Conservation (phyloP, 2,797 vertebrate genomes). For the Ctenopoma multispine region DNA sequence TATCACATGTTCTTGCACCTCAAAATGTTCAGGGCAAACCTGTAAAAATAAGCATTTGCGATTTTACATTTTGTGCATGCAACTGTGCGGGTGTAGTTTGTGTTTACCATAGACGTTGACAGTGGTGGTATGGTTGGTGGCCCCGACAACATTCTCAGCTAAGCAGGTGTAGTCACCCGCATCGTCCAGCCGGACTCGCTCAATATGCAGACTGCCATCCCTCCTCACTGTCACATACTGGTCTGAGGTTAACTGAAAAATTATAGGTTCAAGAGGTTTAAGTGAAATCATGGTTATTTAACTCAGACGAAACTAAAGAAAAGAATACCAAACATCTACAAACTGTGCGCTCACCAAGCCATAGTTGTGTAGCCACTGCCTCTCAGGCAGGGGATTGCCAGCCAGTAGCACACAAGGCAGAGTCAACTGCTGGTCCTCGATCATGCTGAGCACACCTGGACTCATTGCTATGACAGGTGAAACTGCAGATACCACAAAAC, state of each 20-base stretch:
- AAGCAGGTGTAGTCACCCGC: conserved; percentile 92
- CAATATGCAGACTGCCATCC: conserved; percentile 95
- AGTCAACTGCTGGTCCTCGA: conserved; percentile 93
- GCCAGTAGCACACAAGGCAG: conserved; percentile 92
- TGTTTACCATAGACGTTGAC: conserved; percentile 89
- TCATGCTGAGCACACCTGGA: conserved; percentile 87
- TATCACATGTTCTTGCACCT: no score
- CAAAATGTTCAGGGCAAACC: no score
- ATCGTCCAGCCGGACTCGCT: conserved; percentile 90
- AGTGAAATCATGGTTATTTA: background rate
- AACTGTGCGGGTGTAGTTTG: background rate
- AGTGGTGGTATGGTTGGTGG: conserved; percentile 88
- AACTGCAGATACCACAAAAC: conserved; percentile 76
- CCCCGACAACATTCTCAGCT: conserved; percentile 91
- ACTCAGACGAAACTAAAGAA: background rate
- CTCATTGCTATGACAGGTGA: conserved; percentile 91
- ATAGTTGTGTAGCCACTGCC: conserved; percentile 93
- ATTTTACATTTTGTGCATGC: background rate
- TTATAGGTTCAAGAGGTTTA: background rate
- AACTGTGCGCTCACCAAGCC: conserved; percentile 85
- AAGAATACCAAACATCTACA: background rate
- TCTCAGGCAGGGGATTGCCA: conserved; percentile 94
- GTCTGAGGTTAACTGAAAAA: conserved; percentile 88
- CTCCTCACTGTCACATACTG: conserved; percentile 89
- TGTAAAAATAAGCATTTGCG: no score